Percentiles rank a stretch among this genome's conserved stretches.
phyloP scores from a whole-genome alignment of 2,113 vertebrate genomes.

The Neomonachus schauinslandi region DNA sequence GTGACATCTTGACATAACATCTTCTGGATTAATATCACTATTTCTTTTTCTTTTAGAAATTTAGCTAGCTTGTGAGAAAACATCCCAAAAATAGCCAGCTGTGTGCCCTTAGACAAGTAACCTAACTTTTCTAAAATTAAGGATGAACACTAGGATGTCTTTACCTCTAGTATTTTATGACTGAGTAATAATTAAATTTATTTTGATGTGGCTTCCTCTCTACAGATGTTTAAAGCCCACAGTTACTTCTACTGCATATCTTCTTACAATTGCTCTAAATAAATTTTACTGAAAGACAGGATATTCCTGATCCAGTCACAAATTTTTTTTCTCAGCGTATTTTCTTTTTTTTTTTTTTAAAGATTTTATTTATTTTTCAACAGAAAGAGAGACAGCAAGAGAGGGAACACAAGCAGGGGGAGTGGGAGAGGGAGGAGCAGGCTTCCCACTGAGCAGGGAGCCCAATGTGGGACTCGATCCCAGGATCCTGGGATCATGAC shows the following conservation, averaged over 20 bases:
- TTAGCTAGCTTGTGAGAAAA: neutral
- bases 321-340: conserved; percentile 5
- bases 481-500: too few relatives aligned
- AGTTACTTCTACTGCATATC: neutral
- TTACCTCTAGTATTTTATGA: neutral
- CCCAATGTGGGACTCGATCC: too few relatives aligned
- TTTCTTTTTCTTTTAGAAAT: conserved; percentile 55
- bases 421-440: too few relatives aligned
- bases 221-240: conserved; percentile 27
- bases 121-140: conserved; percentile 39
- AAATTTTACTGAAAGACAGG: conserved; percentile 9
- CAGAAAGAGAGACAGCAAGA: too few relatives aligned
- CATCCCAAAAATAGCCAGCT: neutral
- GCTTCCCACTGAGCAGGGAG: too few relatives aligned
- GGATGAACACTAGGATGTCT: neutral
- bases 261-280: conserved; percentile 42
- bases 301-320: conserved; percentile 11
- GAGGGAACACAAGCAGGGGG: too few relatives aligned
- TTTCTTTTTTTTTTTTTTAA: neutral
- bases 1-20: conserved; percentile 1
- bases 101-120: neutral
- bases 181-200: conserved; percentile 49
- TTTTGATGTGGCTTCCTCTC: neutral
- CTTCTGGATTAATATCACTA: neutral
- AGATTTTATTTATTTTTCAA: too few relatives aligned